A percentile compares a stretch with the other conserved stretches of the same genome.
Conservation (phyloP, 2,888 invertebrate genomes). For the Notodonta dromedarius region DNA sequence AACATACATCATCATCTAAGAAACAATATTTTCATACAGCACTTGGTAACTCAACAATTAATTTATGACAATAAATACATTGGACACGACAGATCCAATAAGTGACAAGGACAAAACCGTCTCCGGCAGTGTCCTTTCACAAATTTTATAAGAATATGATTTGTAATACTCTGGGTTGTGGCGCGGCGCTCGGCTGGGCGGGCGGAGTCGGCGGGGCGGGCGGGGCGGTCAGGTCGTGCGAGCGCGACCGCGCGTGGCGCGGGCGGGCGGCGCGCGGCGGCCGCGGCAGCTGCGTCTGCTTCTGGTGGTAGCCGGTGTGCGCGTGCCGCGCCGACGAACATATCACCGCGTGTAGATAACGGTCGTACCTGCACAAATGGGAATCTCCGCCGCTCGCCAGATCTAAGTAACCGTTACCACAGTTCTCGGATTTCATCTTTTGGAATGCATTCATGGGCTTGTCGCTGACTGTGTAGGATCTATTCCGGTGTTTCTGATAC, state of each 20-base stretch:
- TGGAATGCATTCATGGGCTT: conserved; percentile 73
- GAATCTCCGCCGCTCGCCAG: conserved; percentile 85
- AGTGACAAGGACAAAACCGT: conserved; percentile 55
- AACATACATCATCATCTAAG: not conserved
- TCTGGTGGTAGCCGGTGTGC: conserved; percentile 76
- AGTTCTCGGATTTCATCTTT: conserved; percentile 66
- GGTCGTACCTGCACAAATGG: conserved; percentile 82
- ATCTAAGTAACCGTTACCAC: conserved; percentile 84
- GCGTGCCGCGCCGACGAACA: conserved; percentile 82
- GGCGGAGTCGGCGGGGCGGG: conserved; percentile 48
- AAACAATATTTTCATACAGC: conserved; percentile 28
- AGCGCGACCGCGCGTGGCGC: conserved; percentile 64
- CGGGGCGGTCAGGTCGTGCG: conserved; percentile 66
- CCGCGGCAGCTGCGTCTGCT: conserved; percentile 56
- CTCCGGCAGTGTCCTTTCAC: conserved; percentile 50
- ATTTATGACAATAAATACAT: conserved; percentile 14
- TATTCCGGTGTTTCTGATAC: conserved; percentile 75
- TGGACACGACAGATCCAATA: conserved; percentile 27
- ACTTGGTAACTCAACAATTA: conserved; percentile 65
- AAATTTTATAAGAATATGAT: conserved; percentile 80
- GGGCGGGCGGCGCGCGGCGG: conserved; percentile 46
- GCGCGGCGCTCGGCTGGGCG: conserved; percentile 56
- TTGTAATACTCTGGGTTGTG: conserved; percentile 75
- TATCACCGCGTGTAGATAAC: conserved; percentile 86
- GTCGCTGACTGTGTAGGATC: conserved; percentile 81